Evolutionary conservation across 1,140 invertebrate genomes (phyloP).

Genomic region (Listronotus oregonensis): DNA sequence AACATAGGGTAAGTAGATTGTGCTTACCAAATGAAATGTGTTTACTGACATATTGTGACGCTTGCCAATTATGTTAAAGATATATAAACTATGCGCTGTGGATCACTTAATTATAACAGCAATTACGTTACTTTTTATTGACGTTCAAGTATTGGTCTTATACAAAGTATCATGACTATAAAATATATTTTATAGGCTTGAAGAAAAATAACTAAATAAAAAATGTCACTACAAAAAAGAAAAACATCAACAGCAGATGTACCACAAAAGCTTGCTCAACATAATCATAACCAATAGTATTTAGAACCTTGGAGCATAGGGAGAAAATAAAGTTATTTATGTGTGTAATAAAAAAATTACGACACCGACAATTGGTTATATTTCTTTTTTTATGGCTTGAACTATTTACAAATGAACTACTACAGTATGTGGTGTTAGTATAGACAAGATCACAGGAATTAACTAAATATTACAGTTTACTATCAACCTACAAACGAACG

Average conservation of each 20-base stretch:
- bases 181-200: background rate
- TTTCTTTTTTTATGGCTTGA: background rate
- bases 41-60: too few species aligned
- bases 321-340: slow-evolving; percentile 14
- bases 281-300: slow-evolving; percentile 27
- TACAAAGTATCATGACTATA: background rate
- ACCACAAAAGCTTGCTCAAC: slow-evolving; percentile 47
- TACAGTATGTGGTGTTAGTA: background rate
- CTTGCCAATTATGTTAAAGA: too few species aligned
- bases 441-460: background rate
- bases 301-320: slow-evolving; percentile 23
- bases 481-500: background rate
- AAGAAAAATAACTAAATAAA: slow-evolving; percentile 2
- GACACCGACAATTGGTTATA: background rate
- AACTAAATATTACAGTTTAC: slow-evolving; percentile 8
- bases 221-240: background rate
- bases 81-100: too few species aligned
- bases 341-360: slow-evolving; percentile 9
- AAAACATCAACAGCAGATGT: slow-evolving; percentile 49
- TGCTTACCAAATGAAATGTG: too few species aligned
- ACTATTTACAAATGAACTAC: slow-evolving; percentile 8
- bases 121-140: too few species aligned
- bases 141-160: too few species aligned
- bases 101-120: too few species aligned
- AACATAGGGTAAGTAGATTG: too few species aligned